Evolutionary conservation across 1,140 invertebrate genomes (phyloP), one percentile per base, ranked within the genome.

Genomic region (Pseudachorutes palmiensis): DNA sequence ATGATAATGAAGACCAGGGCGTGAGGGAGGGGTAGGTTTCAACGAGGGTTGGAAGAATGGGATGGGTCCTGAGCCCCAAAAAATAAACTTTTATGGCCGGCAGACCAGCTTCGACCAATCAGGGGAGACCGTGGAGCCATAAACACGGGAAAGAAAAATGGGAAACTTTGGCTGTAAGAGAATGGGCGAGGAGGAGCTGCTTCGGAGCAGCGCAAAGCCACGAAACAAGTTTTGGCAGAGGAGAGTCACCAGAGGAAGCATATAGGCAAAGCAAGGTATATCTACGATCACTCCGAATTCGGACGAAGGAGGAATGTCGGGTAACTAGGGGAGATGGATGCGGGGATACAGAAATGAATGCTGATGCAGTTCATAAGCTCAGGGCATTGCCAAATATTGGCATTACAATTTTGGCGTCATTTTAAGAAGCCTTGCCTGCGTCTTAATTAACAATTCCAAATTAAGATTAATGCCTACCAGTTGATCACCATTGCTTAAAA

Each of bases 21-120:
- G 36, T 41, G 36, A 9, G 36, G 19, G 36, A 41, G 36, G 49
- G 49, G 28, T 22, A 33, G 45, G 49, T 48, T 31, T 45, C 24
- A 19, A 9, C 36, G 36, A 41, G 36, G 1, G 0, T 48, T 26
- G 2, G 57, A 36, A 57, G 64, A 41, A 31, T 55, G 9, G 58
- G 59, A 70, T 70, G 61, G 68, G 68, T 64, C 45, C 36, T 9
- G 19, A 41, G 19, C 5, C 55, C 22, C 26, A n/a, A 19, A 31
- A 26, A 66, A 28, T 26, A 66, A 62, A 66, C 58, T 70, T 70
- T 70, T 70, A 70, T 70, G 68, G 68, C 68, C 63, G 68, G 59
- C 68, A 64, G 64, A 28, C 22, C 22, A 31, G 28, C 29, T 24
- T 41, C 33, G 57, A 60, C 68, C 68, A 70, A 70, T 70, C 36